Conservation (phyloP, 1,140 invertebrate genomes). For the Anoplolepis gracilipes region DNA sequence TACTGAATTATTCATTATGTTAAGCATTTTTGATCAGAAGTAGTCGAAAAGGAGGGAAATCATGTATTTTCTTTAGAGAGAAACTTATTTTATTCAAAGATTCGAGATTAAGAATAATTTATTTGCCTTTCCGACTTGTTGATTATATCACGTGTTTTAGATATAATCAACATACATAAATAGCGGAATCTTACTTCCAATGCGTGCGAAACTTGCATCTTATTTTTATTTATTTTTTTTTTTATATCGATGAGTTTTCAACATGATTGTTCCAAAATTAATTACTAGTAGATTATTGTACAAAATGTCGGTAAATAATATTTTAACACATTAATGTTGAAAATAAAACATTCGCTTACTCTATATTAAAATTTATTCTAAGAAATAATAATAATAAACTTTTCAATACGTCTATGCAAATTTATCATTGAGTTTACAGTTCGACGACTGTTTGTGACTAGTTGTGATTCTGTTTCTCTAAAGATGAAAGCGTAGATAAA, state of each 20-base stretch:
- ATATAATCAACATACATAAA: neutral
- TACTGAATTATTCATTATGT: slow-evolving; percentile 47
- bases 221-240: neutral
- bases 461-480: slow-evolving; percentile 15
- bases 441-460: slow-evolving; percentile 14
- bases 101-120: slow-evolving; percentile 23
- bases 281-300: neutral
- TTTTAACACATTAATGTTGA: no score
- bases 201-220: neutral
- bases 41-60: neutral
- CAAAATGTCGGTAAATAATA: neutral
- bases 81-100: neutral
- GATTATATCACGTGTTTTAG: neutral
- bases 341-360: slow-evolving; percentile 21
- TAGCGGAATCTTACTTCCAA: neutral
- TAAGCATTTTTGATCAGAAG: slow-evolving; percentile 39
- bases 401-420: slow-evolving; percentile 13
- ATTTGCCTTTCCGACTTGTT: slow-evolving; percentile 19
- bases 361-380: neutral
- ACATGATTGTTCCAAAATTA: neutral
- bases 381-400: neutral
- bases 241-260: neutral
- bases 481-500: slow-evolving; percentile 49
- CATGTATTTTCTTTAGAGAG: neutral
- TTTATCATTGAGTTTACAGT: slow-evolving; percentile 1